Evolutionary conservation across 2,797 vertebrate genomes (phyloP), one percentile per base, ranked within the genome.

Genomic region (Platalea minor): DNA sequence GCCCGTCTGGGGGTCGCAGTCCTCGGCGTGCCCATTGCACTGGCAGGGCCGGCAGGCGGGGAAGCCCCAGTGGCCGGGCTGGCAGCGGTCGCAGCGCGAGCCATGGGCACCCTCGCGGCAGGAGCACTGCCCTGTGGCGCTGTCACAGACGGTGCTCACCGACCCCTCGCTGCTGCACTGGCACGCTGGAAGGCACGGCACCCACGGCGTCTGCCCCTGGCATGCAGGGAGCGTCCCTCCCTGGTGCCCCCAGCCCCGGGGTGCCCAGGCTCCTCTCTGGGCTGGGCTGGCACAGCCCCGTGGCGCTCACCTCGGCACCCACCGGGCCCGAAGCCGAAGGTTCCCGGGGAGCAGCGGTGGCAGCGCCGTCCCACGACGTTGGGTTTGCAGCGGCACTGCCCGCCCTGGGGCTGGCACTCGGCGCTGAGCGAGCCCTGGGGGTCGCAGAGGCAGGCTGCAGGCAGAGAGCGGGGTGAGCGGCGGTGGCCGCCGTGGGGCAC

Each of bases 51-150:
- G 98, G 97, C 99, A 99, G 93, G 91, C 95, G 1, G 99, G 99
- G 97, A 99, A 99, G 83, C 99, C 99, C 99, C 99, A 99, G 97
- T 99, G 98, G 31, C 99, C 99, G 0, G 96, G 96, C 95, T 99
- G 99, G 93, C 99, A 99, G 39, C 97, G 98, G 79, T 99, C 98
- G 2, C 99, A 99, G 46, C 94, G 98, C 39, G 93, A 97, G 11
- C 99, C 99, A 5, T 99, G 99, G 8, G 98, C 99, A 8, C 99
- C 99, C 1, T 98, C 93, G 2, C 98, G 98, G 84, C 99, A 99
- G 79, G 97, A 97, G 93, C 99, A 99, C 89, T 99, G 99, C 20
- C 99, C 99, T 0, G 97, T 98, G 93, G 95, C 72, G 85, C 98
- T 98, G 65, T 99, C 98, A 6, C 99, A 99, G 29, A 99, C 95